phyloP scores from a whole-genome alignment of 2,797 vertebrate species.

The Decapterus maruadsi region DNA sequence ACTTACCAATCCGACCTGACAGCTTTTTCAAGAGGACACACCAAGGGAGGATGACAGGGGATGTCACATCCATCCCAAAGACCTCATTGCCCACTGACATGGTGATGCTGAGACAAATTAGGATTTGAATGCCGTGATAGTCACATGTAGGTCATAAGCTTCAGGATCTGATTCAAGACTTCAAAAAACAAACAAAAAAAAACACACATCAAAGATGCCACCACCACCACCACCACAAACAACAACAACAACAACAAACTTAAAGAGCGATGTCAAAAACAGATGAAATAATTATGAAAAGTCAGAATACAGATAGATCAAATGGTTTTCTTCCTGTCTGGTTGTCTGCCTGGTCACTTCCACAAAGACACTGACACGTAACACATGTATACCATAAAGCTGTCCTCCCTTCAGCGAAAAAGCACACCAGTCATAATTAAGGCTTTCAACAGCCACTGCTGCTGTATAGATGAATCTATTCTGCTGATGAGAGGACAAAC shows the following conservation, averaged over 20 bases:
- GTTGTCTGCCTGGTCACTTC: neutral
- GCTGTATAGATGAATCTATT: slow-evolving; percentile 13
- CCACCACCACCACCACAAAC: neutral
- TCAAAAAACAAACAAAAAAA: neutral
- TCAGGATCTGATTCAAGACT: slow-evolving; percentile 8
- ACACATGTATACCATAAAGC: slow-evolving; percentile 28
- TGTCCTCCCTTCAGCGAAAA: slow-evolving; percentile 14
- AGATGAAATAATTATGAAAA: neutral
- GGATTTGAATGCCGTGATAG: slow-evolving; percentile 24
- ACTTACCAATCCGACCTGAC: slow-evolving; percentile 58
- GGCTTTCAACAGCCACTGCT: neutral
- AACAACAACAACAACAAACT: neutral
- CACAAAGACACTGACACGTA: slow-evolving; percentile 6
- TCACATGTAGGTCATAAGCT: slow-evolving; percentile 49
- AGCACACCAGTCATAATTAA: slow-evolving; percentile 17
- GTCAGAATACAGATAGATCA: neutral
- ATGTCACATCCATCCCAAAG: slow-evolving; percentile 56
- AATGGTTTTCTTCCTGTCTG: neutral
- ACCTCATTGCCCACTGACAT: slow-evolving; percentile 44
- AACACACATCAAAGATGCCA: neutral
- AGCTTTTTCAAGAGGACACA: slow-evolving; percentile 47
- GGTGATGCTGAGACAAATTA: slow-evolving; percentile 44
- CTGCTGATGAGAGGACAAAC: slow-evolving; percentile 55
- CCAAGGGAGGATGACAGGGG: slow-evolving; percentile 41
- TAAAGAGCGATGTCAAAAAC: slow-evolving; percentile 2